A percentile compares a stretch with the other conserved stretches of the same genome.
These are phyloP conservation scores for Labroides dimidiatus DNA, from an alignment of 2,797 vertebrate genomes.

Conservation along the genomic window DNA sequence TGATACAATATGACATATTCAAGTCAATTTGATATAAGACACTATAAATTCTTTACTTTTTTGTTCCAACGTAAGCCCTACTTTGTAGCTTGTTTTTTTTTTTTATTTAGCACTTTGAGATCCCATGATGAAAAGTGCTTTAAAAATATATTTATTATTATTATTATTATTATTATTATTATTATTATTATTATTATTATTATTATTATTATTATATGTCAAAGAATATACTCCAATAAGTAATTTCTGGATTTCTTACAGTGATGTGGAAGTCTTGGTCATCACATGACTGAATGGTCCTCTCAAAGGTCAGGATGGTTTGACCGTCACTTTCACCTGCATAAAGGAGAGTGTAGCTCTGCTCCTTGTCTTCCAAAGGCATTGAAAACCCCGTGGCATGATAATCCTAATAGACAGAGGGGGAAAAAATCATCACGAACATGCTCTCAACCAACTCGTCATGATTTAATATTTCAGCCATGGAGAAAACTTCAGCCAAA, in stretches of 20 bases:
- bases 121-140: too few species aligned
- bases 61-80: too few species aligned
- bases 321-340: slow-evolving; percentile 75
- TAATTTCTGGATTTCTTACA: slow-evolving; percentile 64
- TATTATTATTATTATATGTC: too few species aligned
- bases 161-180: too few species aligned
- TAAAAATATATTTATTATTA: too few species aligned
- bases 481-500: slow-evolving; percentile 59
- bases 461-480: background rate
- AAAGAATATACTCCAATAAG: background rate
- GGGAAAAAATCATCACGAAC: background rate
- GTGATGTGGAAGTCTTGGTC: slow-evolving; percentile 80
- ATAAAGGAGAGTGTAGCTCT: slow-evolving; percentile 84
- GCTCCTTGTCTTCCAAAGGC: slow-evolving; percentile 77
- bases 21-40: too few species aligned
- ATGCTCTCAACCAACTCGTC: background rate
- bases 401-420: slow-evolving; percentile 76
- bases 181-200: too few species aligned
- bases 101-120: too few species aligned
- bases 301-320: slow-evolving; percentile 81
- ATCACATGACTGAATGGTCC: slow-evolving; percentile 79
- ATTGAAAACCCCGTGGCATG: slow-evolving; percentile 69
- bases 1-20: too few species aligned
- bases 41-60: too few species aligned
- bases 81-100: too few species aligned